phyloP scores from a whole-genome alignment of 2,797 vertebrate genomes.

The Etheostoma perlongum region DNA sequence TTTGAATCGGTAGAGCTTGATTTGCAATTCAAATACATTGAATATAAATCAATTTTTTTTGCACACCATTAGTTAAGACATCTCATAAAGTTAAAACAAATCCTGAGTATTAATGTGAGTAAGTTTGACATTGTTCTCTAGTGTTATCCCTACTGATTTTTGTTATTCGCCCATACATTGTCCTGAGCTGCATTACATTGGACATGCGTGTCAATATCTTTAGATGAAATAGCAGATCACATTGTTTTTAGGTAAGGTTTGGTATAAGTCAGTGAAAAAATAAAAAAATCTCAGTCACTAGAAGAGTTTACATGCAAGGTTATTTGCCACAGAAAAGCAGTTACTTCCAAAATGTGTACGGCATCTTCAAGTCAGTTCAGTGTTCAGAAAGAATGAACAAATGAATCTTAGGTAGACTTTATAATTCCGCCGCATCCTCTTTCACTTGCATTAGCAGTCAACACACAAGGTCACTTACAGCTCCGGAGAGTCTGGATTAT shows the following conservation, averaged over 20 bases:
- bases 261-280: not conserved
- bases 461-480: conserved; percentile 43
- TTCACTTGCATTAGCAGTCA: conserved; percentile 63
- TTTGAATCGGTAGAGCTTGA: no score
- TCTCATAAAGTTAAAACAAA: conserved; percentile 5
- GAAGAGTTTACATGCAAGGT: not conserved
- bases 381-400: conserved; percentile 18
- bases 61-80: conserved; percentile 6
- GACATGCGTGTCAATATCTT: not conserved
- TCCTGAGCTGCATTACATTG: not conserved
- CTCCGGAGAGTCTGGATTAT: conserved; percentile 65
- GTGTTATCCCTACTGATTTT: not conserved
- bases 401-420: conserved; percentile 33
- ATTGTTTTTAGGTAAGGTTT: not conserved
- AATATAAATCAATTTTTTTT: no score
- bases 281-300: conserved; percentile 3
- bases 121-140: conserved; percentile 21
- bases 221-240: not conserved
- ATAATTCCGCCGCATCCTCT: conserved; percentile 42
- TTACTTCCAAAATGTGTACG: not conserved
- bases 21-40: no score
- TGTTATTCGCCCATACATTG: conserved; percentile 9
- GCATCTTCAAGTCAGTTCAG: conserved; percentile 13
- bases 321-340: conserved; percentile 6
- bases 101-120: not conserved